Percentiles rank a stretch among this genome's conserved stretches.
Conservation (phyloP, 1,140 invertebrate genomes). For the Drepana arcuata region DNA sequence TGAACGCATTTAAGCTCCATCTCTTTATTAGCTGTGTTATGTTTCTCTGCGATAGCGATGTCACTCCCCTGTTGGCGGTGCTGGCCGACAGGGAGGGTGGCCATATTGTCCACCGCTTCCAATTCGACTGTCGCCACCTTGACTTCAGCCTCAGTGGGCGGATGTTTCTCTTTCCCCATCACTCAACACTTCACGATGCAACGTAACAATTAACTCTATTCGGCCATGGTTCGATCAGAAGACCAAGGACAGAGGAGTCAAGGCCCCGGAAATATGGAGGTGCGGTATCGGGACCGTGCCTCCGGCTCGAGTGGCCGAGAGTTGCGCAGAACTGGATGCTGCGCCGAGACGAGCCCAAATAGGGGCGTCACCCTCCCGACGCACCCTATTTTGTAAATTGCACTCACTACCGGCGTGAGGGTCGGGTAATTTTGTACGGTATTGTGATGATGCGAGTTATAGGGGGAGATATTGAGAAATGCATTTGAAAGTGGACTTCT, state of each 20-base stretch:
- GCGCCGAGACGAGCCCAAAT: slow-evolving; percentile 45
- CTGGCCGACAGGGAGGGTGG: slow-evolving; percentile 84
- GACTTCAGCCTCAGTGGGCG: slow-evolving; percentile 77
- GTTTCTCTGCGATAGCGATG: slow-evolving; percentile 82
- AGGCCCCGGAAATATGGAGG: slow-evolving; percentile 51
- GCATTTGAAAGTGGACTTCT: not conserved
- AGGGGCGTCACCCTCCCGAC: slow-evolving; percentile 50
- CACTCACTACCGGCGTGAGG: slow-evolving; percentile 36
- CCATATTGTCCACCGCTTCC: slow-evolving; percentile 87
- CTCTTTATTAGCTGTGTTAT: slow-evolving; percentile 87
- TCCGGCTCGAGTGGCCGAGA: slow-evolving; percentile 44
- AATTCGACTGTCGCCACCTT: slow-evolving; percentile 89
- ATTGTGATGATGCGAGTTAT: slow-evolving; percentile 8
- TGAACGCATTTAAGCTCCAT: slow-evolving; percentile 89
- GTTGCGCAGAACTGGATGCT: slow-evolving; percentile 67
- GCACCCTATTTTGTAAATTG: slow-evolving; percentile 43
- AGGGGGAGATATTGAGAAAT: slow-evolving; percentile 8
- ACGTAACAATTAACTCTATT: not conserved
- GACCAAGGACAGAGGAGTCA: slow-evolving; percentile 11
- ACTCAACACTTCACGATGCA: slow-evolving; percentile 31
- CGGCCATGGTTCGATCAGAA: slow-evolving; percentile 34
- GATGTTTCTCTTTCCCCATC: slow-evolving; percentile 69
- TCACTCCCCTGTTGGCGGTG: slow-evolving; percentile 76
- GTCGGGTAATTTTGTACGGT: slow-evolving; percentile 24
- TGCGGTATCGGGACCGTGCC: slow-evolving; percentile 37